Evolutionary conservation across 2,888 invertebrate genomes (phyloP), one percentile per base, ranked within the genome.

Genomic region (Cartodere bifasciata): DNA sequence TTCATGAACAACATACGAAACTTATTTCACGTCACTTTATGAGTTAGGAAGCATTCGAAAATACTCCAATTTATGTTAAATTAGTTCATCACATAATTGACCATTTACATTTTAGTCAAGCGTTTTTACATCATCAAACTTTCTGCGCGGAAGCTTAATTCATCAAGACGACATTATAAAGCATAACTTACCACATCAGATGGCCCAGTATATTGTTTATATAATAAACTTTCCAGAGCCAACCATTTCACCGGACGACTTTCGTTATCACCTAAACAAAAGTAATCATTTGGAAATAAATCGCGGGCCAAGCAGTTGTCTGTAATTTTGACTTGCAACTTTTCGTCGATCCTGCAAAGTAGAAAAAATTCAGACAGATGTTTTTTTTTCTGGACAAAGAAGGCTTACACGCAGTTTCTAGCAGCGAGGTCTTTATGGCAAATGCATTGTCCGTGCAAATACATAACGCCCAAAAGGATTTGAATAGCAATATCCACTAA

Each of bases 181-280:
- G n/a, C n/a, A n/a, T n/a, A 31, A 60, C 72, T 70, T 63, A 87
- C 88, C 70, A 91, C 85, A 65, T 95, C 94, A 30, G 88, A 84
- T 33, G 87, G 80, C 28, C 80, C 77, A 36, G 81, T 79, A 56
- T 84, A 91, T 51, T 82, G 76, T 48, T 80, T 76, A 50, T 81
- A 79, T 32, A 81, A 68, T 36, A 90, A 62, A 16, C 84, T 79
- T 61, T 94, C 94, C 22, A 87, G 68, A 1, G 92, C 81, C 68
- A 92, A 72, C 92, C 92, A 94, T 62, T 90, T 91, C 41, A 94
- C 78, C 2, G 94, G 91, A 34, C 91, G 68, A 58, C 88, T 88
- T 56, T 91, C 90, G 53, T 88, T 88, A 63, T 91, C 91, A 2
- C 86, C 90, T 37, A 91, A 67, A 59, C 90, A 90, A 58, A 88